Conservation (phyloP, 2,797 vertebrate species). For the Trachurus trachurus region DNA sequence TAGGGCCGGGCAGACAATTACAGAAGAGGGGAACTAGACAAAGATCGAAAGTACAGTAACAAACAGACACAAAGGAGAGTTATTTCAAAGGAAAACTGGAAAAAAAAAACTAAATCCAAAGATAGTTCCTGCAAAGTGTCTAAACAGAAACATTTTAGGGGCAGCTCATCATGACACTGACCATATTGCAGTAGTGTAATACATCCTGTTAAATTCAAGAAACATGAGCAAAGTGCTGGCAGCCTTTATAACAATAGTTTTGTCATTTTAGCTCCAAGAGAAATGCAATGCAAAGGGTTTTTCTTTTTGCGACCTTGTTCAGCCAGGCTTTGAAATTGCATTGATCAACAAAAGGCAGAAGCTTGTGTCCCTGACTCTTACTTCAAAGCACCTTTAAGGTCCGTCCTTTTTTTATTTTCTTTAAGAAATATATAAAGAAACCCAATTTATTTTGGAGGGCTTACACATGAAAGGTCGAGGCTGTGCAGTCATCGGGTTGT, state of each 20-base stretch:
- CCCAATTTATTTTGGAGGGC: slow-evolving; percentile 53
- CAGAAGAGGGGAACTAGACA: too few species aligned
- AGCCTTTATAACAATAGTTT: slow-evolving; percentile 39
- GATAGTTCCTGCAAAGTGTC: too few species aligned
- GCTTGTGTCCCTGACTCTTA: slow-evolving; percentile 31
- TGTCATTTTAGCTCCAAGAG: slow-evolving; percentile 34
- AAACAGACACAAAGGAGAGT: too few species aligned
- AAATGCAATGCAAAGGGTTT: slow-evolving; percentile 37
- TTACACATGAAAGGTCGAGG: slow-evolving; percentile 33
- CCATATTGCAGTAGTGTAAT: not conserved
- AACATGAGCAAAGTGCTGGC: slow-evolving; percentile 20
- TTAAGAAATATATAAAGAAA: slow-evolving; percentile 39
- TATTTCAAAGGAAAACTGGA: too few species aligned
- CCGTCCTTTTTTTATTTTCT: slow-evolving; percentile 38
- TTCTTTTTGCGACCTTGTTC: slow-evolving; percentile 54
- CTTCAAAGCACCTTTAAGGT: slow-evolving; percentile 60
- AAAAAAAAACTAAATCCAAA: too few species aligned
- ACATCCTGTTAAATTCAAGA: slow-evolving; percentile 7
- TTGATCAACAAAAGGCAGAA: slow-evolving; percentile 66
- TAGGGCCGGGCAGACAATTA: too few species aligned
- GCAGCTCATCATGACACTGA: not conserved
- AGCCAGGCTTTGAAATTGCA: slow-evolving; percentile 55
- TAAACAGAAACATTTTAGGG: too few species aligned
- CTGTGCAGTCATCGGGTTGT: slow-evolving; percentile 49
- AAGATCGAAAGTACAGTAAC: too few species aligned